These are phyloP conservation scores for Matsumyia berberina DNA, from an alignment of 2,888 invertebrate genomes.

Conservation along the genomic window DNA sequence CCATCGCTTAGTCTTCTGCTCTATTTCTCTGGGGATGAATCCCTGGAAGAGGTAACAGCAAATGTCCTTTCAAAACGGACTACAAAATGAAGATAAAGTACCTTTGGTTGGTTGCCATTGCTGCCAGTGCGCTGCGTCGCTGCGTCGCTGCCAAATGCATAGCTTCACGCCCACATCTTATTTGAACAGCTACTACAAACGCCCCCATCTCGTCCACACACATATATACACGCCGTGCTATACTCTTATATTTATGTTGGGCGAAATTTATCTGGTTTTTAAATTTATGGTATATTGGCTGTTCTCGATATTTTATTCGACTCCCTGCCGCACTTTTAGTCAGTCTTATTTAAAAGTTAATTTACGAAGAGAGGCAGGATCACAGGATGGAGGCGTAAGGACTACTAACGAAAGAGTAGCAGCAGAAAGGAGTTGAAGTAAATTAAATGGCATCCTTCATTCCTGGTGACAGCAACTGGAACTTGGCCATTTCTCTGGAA, in stretches of 20 bases:
- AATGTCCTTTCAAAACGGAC: conserved; percentile 59
- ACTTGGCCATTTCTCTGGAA: conserved; percentile 63
- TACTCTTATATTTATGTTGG: conserved; percentile 28
- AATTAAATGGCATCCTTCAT: conserved; percentile 73
- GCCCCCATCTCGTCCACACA: conserved; percentile 5
- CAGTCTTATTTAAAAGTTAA: conserved; percentile 63
- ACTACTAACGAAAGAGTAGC: not conserved
- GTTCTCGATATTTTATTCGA: conserved; percentile 62
- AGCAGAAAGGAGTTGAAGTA: conserved; percentile 44
- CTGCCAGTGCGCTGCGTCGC: conserved; percentile 15
- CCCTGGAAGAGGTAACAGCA: conserved; percentile 32
- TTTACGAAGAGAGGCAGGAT: conserved; percentile 31
- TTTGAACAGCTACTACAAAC: conserved; percentile 12
- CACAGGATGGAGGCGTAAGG: not conserved
- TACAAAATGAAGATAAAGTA: conserved; percentile 69
- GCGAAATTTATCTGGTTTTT: conserved; percentile 59
- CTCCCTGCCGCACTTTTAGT: conserved; percentile 17
- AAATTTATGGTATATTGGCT: conserved; percentile 70
- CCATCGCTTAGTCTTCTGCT: conserved; percentile 8
- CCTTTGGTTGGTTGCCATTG: conserved; percentile 60
- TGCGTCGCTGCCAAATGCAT: conserved; percentile 59
- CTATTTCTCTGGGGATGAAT: conserved; percentile 21
- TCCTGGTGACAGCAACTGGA: conserved; percentile 61
- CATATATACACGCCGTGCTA: not conserved
- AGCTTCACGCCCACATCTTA: conserved; percentile 51